These are phyloP conservation scores for Bergia puertoricense DNA, from an alignment of 92 coral and sea anemone genomes.

Conservation along the genomic window DNA sequence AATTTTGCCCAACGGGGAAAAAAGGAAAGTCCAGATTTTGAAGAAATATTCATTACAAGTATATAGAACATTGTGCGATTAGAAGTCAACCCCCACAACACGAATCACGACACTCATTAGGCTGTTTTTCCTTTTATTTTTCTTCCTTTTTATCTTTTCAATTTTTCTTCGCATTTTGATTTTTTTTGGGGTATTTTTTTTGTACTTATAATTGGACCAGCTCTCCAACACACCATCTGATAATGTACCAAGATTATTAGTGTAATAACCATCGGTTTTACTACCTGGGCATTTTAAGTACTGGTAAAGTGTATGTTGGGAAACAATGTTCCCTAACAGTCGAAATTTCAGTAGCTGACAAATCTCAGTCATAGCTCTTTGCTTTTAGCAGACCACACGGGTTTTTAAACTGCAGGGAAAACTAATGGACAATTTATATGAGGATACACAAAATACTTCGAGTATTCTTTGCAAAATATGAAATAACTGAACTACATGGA, in stretches of 20 bases:
- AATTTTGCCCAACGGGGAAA: too few species aligned
- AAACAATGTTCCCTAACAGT: background rate
- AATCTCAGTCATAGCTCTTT: background rate
- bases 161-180: conserved; percentile 18
- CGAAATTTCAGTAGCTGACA: conserved; percentile 8
- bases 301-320: conserved; percentile 17
- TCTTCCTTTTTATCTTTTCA: conserved; percentile 21
- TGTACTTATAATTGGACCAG: conserved; percentile 34
- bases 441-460: conserved; percentile 19
- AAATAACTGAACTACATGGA: conserved; percentile 18
- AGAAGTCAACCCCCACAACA: background rate
- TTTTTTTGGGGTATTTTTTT: conserved; percentile 31
- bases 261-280: background rate
- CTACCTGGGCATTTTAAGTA: background rate
- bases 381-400: background rate
- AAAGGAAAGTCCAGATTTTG: too few species aligned
- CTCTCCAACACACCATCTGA: conserved; percentile 15
- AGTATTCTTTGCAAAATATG: conserved; percentile 33
- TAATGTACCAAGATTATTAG: background rate
- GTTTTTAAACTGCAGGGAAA: background rate
- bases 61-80: too few species aligned
- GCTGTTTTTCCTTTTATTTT: conserved; percentile 32
- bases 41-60: too few species aligned
- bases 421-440: conserved; percentile 11
- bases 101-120: background rate